A percentile compares a stretch with the other conserved stretches of the same genome.
Evolutionary conservation across 2,888 invertebrate genomes (phyloP).

Genomic region (Drosophila greeni): DNA sequence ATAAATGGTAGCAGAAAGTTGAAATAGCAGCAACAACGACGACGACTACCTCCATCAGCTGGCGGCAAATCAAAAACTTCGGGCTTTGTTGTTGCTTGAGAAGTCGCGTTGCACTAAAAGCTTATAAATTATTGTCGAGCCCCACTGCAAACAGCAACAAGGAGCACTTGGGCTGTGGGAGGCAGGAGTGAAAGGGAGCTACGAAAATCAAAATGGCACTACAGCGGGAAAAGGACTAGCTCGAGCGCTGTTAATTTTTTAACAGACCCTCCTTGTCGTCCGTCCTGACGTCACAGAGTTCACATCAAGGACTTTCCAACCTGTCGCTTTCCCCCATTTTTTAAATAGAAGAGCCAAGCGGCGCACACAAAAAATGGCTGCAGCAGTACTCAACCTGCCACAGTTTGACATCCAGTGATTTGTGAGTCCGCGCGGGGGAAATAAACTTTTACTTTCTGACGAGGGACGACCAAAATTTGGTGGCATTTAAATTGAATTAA

Average conservation of each 20-base stretch:
- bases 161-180: neutral
- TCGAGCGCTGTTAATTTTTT: constrained; percentile 65
- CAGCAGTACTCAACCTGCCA: constrained; percentile 41
- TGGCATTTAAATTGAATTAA: constrained; percentile 12
- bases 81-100: constrained; percentile 27
- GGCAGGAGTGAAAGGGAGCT: neutral
- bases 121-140: constrained; percentile 68
- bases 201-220: constrained; percentile 37
- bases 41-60: constrained; percentile 43
- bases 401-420: constrained; percentile 39
- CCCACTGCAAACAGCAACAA: constrained; percentile 41
- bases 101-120: constrained; percentile 68
- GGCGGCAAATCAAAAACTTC: constrained; percentile 61
- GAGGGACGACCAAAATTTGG: constrained; percentile 9
- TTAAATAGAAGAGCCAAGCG: constrained; percentile 11
- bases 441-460: constrained; percentile 43
- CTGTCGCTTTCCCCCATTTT: constrained; percentile 35
- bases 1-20: constrained; percentile 59
- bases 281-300: constrained; percentile 48
- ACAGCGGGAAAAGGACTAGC: constrained; percentile 33
- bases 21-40: constrained; percentile 37
- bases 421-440: constrained; percentile 10
- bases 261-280: constrained; percentile 44
- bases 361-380: constrained; percentile 19
- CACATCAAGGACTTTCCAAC: constrained; percentile 39